Conservation (phyloP, 2,888 invertebrate species). For the Steinernema carpocapsae region DNA sequence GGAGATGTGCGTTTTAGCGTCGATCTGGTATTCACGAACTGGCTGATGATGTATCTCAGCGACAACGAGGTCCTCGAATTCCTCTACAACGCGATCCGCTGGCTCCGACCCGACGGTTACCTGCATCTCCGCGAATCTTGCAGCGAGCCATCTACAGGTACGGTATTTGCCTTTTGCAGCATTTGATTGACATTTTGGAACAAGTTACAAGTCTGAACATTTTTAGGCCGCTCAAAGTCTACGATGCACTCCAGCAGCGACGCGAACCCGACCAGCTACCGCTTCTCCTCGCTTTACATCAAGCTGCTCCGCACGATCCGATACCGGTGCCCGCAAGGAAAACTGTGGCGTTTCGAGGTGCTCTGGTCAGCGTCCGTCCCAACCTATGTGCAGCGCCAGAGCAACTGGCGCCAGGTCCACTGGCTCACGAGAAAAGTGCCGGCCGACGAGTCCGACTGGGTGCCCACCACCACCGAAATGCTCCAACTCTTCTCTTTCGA, state of each 20-base stretch:
- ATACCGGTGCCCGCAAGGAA: conserved; percentile 55
- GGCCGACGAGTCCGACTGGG: conserved; percentile 38
- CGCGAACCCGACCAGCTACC: conserved; percentile 67
- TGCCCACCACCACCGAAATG: conserved; percentile 44
- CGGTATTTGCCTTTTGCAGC: conserved; percentile 28
- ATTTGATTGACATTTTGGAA: too few species aligned
- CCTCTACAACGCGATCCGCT: conserved; percentile 71
- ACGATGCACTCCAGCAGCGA: conserved; percentile 55
- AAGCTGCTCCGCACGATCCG: conserved; percentile 49
- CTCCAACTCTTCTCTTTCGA: conserved; percentile 47
- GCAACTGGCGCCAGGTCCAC: conserved; percentile 68
- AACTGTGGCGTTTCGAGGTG: conserved; percentile 61
- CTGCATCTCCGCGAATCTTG: conserved; percentile 74
- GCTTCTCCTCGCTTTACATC: conserved; percentile 66
- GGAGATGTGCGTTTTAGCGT: too few species aligned
- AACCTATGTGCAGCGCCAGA: conserved; percentile 62
- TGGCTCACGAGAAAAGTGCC: conserved; percentile 66
- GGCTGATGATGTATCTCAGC: conserved; percentile 74
- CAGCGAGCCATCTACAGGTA: conserved; percentile 72
- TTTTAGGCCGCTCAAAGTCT: conserved; percentile 48
- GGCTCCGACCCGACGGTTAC: conserved; percentile 72
- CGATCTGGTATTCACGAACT: conserved; percentile 74
- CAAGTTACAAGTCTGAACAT: not conserved
- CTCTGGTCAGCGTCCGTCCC: conserved; percentile 67
- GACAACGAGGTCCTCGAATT: conserved; percentile 72